phyloP scores from a whole-genome alignment of 1,140 invertebrate species.

The Dufourea novaeangliae region DNA sequence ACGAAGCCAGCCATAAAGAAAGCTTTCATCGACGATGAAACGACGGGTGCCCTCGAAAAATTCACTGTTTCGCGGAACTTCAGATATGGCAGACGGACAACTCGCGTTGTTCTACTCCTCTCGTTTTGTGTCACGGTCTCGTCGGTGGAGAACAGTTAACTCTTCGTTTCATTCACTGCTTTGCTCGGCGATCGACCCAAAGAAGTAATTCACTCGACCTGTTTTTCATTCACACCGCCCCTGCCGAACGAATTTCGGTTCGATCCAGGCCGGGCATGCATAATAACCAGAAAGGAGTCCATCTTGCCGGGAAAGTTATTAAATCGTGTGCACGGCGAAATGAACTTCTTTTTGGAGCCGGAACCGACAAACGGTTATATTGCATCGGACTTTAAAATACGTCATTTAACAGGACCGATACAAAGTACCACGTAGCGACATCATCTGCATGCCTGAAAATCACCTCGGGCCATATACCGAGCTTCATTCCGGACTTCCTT shows the following conservation, averaged over 20 bases:
- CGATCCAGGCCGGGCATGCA: conserved; percentile 16
- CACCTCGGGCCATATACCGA: neutral
- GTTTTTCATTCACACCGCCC: conserved; percentile 2
- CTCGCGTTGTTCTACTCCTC: no score
- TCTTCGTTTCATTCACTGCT: no score
- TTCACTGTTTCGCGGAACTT: conserved; percentile 32
- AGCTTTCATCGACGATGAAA: conserved; percentile 1
- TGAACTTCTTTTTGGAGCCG: conserved; percentile 55
- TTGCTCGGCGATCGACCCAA: neutral
- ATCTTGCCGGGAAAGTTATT: conserved; percentile 61
- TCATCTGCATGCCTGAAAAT: conserved; percentile 60
- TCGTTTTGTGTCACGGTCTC: no score
- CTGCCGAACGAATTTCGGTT: conserved; percentile 38
- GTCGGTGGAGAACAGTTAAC: no score
- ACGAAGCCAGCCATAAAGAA: conserved; percentile 16
- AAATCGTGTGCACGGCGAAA: conserved; percentile 49
- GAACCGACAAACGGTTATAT: conserved; percentile 58
- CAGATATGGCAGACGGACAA: neutral
- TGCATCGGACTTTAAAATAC: conserved; percentile 67
- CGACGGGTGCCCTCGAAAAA: conserved; percentile 16
- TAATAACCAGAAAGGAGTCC: conserved; percentile 57
- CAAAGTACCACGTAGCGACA: conserved; percentile 45
- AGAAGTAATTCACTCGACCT: conserved; percentile 17
- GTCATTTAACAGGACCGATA: conserved; percentile 46
- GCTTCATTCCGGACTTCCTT: conserved; percentile 16